Evolutionary conservation across 2,113 vertebrate species (phyloP).

Genomic region (Benthochromis sp.): DNA sequence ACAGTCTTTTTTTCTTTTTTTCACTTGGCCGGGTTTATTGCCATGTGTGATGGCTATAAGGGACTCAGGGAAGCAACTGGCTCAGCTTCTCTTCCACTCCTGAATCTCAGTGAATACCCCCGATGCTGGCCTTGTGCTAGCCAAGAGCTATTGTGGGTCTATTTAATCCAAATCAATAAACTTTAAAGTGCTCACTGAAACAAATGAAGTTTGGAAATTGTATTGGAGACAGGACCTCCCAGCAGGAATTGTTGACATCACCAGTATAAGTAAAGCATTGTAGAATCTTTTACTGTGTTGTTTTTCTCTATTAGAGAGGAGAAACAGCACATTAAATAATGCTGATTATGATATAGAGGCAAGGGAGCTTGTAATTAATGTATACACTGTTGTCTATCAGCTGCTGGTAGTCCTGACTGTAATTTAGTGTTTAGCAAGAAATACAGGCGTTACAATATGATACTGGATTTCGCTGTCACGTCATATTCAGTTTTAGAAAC

Average conservation of each 20-base stretch:
- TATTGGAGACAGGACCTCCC: constrained; percentile 5
- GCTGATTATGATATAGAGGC: fast-evolving
- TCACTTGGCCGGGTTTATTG: constrained; percentile 26
- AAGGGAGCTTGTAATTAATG: not conserved
- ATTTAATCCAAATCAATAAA: constrained; percentile 55
- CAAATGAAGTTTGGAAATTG: constrained; percentile 41
- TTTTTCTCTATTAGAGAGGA: not conserved
- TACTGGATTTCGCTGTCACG: not conserved
- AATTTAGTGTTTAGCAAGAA: not conserved
- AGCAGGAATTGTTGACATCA: not conserved
- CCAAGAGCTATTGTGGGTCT: constrained; percentile 35
- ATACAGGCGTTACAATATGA: not conserved
- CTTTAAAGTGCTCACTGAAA: constrained; percentile 45
- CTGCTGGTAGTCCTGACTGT: not conserved
- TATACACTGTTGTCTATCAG: not conserved
- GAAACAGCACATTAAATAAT: not conserved
- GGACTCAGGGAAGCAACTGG: constrained; percentile 16
- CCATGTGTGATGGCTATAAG: constrained; percentile 25
- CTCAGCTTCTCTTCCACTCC: constrained; percentile 21
- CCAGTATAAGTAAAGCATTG: not conserved
- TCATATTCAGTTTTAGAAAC: not conserved
- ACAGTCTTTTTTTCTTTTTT: not conserved
- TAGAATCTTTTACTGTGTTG: not conserved
- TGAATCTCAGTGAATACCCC: constrained; percentile 25
- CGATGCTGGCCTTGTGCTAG: constrained; percentile 2